Base-by-base conservation (phyloP, 1,140 invertebrate genomes). In the Uloborus diversus region DNA sequence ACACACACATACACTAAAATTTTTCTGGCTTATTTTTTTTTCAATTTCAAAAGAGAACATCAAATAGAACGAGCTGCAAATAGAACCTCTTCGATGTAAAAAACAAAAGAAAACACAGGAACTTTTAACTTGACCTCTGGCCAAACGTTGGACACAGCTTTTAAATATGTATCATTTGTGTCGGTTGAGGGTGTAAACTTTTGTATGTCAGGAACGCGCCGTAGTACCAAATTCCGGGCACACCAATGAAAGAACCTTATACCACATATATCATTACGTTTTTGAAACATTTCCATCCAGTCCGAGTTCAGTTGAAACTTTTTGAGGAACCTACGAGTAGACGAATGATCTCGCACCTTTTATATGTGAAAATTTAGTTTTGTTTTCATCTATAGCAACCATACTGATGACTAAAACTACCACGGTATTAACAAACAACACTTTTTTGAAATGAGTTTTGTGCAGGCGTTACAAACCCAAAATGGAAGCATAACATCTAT, bases 1-100 rank as follows among this genome's bases (percentile, higher is more conserved):
- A 79, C 76, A 79, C 65, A 79, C 37, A 79, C 76, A 69, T 59
- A 79, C 76, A 79, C 76, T 68, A 68, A 49, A 28, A 47, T 47
- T 68, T 79, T 75, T 65, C 61, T 78, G 66, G 42, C 51, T 62
- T 47, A 35, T 76, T 66, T 66, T 42, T 47, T 64, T 76, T 66
- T 78, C 51, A 66, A 64, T 33, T 79, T 79, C 65, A 79, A 69
- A 68, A 56, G 37, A 79, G 76, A 79, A 79, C 76, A 79, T 79
- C 65, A 69, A 79, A 79, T 79, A 79, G 76, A 79, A 79, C 76
- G 65, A 69, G 62, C 61, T 78, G 73, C 64, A 66, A 66, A 79
- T 79, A 79, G 76, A 79, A 69, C 65, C 53, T 79, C 76, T 79
- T 79, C 76, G 76, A 79, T 79, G 76, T 79, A 79, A 79, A 69